Evolutionary conservation across 2,888 invertebrate genomes (phyloP).

Genomic region (Mongoloraphidia duomilia): DNA sequence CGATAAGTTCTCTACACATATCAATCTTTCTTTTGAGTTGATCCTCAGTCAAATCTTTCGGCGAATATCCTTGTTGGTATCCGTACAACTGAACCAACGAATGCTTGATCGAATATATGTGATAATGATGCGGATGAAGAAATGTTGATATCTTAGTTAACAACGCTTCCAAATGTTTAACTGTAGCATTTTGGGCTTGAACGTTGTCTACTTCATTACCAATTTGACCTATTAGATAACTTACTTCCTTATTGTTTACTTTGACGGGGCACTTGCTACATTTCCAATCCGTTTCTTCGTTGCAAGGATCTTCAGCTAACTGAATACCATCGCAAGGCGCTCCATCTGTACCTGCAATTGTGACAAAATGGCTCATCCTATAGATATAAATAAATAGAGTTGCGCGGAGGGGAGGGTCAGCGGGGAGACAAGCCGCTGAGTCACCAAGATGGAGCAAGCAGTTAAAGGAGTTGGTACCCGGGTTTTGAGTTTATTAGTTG

Average conservation of each 20-base stretch:
- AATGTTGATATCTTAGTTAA: slow-evolving; percentile 55
- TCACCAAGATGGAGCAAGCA: too few relatives aligned
- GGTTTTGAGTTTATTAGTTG: too few relatives aligned
- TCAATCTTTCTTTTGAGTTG: slow-evolving; percentile 47
- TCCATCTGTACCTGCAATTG: neutral
- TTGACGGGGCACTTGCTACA: slow-evolving; percentile 55
- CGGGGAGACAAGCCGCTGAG: too few relatives aligned
- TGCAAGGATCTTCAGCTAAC: slow-evolving; percentile 52
- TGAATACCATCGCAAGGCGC: slow-evolving; percentile 51
- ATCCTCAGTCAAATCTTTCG: slow-evolving; percentile 38
- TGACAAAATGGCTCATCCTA: too few relatives aligned
- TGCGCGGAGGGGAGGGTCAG: too few relatives aligned
- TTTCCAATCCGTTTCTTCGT: slow-evolving; percentile 59
- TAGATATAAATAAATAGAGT: too few relatives aligned
- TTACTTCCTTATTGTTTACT: slow-evolving; percentile 48
- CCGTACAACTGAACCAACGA: slow-evolving; percentile 69
- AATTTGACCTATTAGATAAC: slow-evolving; percentile 52
- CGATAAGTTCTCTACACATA: slow-evolving; percentile 50
- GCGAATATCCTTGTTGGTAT: slow-evolving; percentile 44
- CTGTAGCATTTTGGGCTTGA: slow-evolving; percentile 35
- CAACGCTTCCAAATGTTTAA: slow-evolving; percentile 45
- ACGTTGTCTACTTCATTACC: slow-evolving; percentile 60
- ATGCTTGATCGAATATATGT: slow-evolving; percentile 67
- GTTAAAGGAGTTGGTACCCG: too few relatives aligned
- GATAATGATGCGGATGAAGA: slow-evolving; percentile 73